Percentiles rank a stretch among this genome's conserved stretches.
Evolutionary conservation across 1,140 invertebrate species (phyloP).

Genomic region (Pogonomyrmex californicus): DNA sequence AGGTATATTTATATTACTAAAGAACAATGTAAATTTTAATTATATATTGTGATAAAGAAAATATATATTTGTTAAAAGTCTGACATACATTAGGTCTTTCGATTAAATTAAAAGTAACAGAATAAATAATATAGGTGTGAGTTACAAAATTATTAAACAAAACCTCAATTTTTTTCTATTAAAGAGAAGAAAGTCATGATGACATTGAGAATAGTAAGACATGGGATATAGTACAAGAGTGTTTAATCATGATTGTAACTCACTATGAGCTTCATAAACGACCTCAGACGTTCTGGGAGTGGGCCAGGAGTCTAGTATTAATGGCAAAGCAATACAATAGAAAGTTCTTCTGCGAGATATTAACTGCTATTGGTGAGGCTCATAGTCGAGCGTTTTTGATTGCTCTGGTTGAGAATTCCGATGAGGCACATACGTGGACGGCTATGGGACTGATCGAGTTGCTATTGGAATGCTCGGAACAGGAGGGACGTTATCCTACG

Average conservation of each 20-base stretch:
- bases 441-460: constrained; percentile 87
- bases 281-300: constrained; percentile 82
- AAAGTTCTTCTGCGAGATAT: constrained; percentile 80
- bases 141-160: constrained; percentile 20
- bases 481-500: constrained; percentile 72
- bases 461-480: constrained; percentile 91
- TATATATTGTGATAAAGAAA: background rate
- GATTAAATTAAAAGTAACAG: no score
- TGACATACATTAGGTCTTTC: no score
- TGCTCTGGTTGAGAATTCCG: constrained; percentile 81
- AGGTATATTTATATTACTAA: constrained; percentile 73
- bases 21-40: background rate
- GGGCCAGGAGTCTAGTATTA: constrained; percentile 78
- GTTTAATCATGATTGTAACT: constrained; percentile 79
- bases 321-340: constrained; percentile 78
- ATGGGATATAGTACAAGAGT: constrained; percentile 82
- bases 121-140: background rate
- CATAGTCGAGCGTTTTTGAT: constrained; percentile 80
- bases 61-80: background rate
- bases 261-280: constrained; percentile 75
- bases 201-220: constrained; percentile 74
- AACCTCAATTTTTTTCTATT: constrained; percentile 30
- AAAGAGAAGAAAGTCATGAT: constrained; percentile 57
- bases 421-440: constrained; percentile 82
- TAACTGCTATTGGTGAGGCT: constrained; percentile 83